phyloP scores from a whole-genome alignment of 2,888 invertebrate genomes.

The Malthinus seriepunctatus region DNA sequence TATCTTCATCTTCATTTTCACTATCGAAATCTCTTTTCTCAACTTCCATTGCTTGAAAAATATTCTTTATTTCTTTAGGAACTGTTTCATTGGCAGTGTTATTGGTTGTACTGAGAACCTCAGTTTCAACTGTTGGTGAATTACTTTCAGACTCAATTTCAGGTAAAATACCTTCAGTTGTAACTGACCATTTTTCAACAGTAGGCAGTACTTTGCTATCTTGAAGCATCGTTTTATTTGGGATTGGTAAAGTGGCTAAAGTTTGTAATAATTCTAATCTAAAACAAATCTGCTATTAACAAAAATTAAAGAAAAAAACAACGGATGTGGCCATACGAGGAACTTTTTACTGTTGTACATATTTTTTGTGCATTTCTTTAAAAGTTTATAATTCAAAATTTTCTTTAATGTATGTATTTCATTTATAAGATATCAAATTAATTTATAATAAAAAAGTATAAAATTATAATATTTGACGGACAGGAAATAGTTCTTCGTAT shows the following conservation, averaged over 20 bases:
- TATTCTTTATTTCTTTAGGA: constrained; percentile 4
- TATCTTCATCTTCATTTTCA: constrained; percentile 1
- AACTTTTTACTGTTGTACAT: too few species aligned
- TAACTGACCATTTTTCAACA: constrained; percentile 80
- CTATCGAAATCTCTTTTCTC: constrained; percentile 11
- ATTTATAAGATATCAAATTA: too few species aligned
- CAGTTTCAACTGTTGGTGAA: constrained; percentile 46
- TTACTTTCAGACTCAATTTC: constrained; percentile 52
- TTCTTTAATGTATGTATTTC: too few species aligned
- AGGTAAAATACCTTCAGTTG: constrained; percentile 48
- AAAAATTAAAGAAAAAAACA: neutral
- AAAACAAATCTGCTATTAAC: constrained; percentile 33
- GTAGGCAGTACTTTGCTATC: constrained; percentile 88
- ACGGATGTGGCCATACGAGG: too few species aligned
- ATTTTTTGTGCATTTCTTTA: too few species aligned
- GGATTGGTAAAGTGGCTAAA: constrained; percentile 84
- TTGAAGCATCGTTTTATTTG: constrained; percentile 89
- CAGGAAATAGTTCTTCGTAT: too few species aligned
- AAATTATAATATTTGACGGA: too few species aligned
- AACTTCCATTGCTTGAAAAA: constrained; percentile 17
- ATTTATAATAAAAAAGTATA: too few species aligned
- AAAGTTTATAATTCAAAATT: too few species aligned
- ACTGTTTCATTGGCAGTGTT: constrained; percentile 3
- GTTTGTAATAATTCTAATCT: constrained; percentile 79
- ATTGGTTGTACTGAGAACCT: constrained; percentile 5